Base-by-base conservation (phyloP, 2,113 vertebrate species). In the Peromyscus polionotus region DNA sequence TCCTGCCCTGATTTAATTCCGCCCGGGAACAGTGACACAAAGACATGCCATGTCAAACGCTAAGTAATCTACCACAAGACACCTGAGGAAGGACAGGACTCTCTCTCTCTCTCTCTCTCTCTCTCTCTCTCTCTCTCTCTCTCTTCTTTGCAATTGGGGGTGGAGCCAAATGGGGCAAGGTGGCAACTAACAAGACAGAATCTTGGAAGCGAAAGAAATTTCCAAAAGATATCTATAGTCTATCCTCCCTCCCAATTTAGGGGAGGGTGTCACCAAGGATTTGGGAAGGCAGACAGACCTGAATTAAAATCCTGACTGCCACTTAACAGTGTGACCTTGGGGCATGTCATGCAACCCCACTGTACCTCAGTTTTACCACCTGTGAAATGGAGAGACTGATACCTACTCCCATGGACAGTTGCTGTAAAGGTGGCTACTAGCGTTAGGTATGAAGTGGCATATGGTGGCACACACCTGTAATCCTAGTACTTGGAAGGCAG, bases 1-100 rank as follows among this genome's bases (percentile, higher is more conserved):
- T 99, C 99, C 99, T 99, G 98, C 99, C 99, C 99, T 99, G 99
- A 99, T 99, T 99, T 99, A 99, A 99, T 99, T 99, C 99, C 95
- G 95, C 99, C 98, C 98, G 95, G 99, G 99, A 99, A 99, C 98
- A 98, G 98, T 99, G 99, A 98, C 99, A 99, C 98, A 98, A 98
- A 98, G 98, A 98, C 98, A 98, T 65, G 94, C 98, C 98, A 45
- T 98, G 99, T 99, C 99, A 99, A 99, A 98, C 98, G 95, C 98
- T 98, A 98, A 98, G 98, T 99, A 99, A 99, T 99, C 99, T 94
- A 81, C 98, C 97, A 98, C 95, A 0, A 98, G 98, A 98, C 98
- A 98, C 98, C 98, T 98, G 98, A 98, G 98, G 98, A 98, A 97
- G 97, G 98, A 59, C 96, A 96, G 94, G 94, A 94, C 91, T 80